Evolutionary conservation across 2,888 invertebrate species (phyloP).

Genomic region (Onchidella celtica): DNA sequence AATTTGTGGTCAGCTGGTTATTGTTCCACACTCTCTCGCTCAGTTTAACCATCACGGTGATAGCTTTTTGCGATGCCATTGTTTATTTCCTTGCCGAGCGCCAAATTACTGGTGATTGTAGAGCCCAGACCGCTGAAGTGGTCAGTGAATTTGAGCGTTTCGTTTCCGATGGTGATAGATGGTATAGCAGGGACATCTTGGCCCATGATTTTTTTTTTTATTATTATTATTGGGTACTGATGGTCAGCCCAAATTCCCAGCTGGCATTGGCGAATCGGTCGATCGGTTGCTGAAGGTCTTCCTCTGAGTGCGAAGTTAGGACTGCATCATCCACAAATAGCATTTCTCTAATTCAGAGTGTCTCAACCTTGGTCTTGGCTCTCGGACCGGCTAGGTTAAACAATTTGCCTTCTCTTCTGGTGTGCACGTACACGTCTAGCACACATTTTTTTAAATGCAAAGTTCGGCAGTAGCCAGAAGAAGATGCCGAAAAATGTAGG

Average conservation of each 20-base stretch:
- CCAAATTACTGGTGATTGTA: too few species aligned
- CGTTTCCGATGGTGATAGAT: constrained; percentile 5
- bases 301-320: not conserved
- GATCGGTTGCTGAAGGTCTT: not conserved
- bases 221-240: not conserved
- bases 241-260: not conserved
- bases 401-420: not conserved
- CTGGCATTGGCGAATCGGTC: not conserved
- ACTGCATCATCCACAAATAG: not conserved
- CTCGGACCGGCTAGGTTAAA: not conserved
- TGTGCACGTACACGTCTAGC: not conserved
- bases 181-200: not conserved
- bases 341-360: too few species aligned
- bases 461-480: not conserved
- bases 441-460: not conserved
- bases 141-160: not conserved
- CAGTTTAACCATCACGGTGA: too few species aligned
- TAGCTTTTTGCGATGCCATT: too few species aligned
- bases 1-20: too few species aligned
- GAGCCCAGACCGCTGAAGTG: constrained; percentile 4
- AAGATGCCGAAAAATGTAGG: not conserved
- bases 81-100: too few species aligned
- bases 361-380: constrained; percentile 1
- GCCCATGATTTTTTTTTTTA: not conserved
- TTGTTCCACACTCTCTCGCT: too few species aligned